phyloP scores from a whole-genome alignment of 2,888 invertebrate species.

The Craniophora ligustri region DNA sequence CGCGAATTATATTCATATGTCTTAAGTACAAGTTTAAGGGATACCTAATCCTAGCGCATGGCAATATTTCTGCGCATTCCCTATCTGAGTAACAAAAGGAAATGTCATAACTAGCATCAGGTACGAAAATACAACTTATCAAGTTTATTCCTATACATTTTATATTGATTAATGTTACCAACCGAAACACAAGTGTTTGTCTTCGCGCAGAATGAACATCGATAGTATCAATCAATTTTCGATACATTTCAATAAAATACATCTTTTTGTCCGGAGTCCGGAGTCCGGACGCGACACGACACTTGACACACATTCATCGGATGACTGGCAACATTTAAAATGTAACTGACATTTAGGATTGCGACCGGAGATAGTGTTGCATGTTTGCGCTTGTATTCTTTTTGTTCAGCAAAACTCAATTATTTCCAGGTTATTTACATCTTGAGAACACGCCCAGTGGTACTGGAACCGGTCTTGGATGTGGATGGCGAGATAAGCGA shows the following conservation, averaged over 20 bases:
- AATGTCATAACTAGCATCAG: too few species aligned
- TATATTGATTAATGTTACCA: conserved; percentile 22
- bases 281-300: too few species aligned
- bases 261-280: conserved; percentile 23
- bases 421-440: conserved; percentile 65
- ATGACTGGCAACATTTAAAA: conserved; percentile 40
- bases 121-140: too few species aligned
- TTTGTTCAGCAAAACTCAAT: conserved; percentile 49
- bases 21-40: too few species aligned
- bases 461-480: conserved; percentile 70
- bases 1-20: too few species aligned
- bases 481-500: conserved; percentile 66
- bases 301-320: conserved; percentile 31
- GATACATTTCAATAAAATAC: conserved; percentile 41
- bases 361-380: conserved; percentile 43
- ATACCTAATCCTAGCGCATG: too few species aligned
- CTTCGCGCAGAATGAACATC: conserved; percentile 14
- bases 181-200: conserved; percentile 10
- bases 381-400: conserved; percentile 21
- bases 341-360: conserved; percentile 38
- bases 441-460: conserved; percentile 57
- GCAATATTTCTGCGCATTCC: too few species aligned
- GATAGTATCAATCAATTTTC: conserved; percentile 42
- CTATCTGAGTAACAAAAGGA: too few species aligned
- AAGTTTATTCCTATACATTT: too few species aligned